Evolutionary conservation across 2,888 invertebrate genomes (phyloP).

Genomic region (Synanthedon myopaeformis): DNA sequence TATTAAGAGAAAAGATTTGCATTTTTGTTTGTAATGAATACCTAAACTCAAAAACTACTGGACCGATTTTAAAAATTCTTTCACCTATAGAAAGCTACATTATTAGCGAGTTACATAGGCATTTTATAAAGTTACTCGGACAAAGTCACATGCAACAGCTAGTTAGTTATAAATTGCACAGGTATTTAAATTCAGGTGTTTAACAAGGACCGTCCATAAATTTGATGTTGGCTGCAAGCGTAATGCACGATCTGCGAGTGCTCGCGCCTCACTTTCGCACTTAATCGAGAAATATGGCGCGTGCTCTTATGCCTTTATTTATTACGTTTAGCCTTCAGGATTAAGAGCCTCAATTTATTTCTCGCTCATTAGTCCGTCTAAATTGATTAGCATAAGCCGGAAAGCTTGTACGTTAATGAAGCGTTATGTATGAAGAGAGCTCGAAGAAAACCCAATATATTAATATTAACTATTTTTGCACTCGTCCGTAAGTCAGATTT

Average conservation of each 20-base stretch:
- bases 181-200: no score
- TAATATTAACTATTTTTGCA: neutral
- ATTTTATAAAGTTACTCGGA: no score
- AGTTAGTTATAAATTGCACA: no score
- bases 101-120: no score
- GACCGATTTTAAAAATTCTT: no score
- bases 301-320: conserved; percentile 66
- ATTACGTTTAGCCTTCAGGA: conserved; percentile 49
- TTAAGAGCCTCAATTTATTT: conserved; percentile 62
- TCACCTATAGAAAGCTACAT: no score
- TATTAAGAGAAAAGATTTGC: no score
- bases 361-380: conserved; percentile 58
- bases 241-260: neutral
- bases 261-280: conserved; percentile 55
- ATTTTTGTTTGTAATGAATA: no score
- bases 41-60: no score
- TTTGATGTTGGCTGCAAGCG: neutral
- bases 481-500: no score
- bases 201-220: neutral
- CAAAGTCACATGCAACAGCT: no score
- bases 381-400: conserved; percentile 52
- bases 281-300: conserved; percentile 70
- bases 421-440: neutral
- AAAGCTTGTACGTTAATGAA: neutral
- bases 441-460: neutral